Evolutionary conservation across 1,140 invertebrate species (phyloP).

Genomic region (Drosophila mauritiana): DNA sequence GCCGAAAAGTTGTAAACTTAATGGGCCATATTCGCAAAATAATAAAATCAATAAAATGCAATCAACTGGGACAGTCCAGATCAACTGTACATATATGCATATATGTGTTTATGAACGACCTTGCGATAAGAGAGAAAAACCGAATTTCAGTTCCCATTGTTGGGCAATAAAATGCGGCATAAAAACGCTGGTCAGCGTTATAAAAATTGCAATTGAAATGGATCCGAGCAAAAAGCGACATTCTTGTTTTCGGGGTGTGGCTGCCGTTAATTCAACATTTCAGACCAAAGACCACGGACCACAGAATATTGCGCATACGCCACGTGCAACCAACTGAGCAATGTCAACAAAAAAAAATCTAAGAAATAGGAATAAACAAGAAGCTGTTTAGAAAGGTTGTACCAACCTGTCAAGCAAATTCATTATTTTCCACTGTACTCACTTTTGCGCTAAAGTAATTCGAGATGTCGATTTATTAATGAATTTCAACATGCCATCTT

Average conservation of each 20-base stretch:
- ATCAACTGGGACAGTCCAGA: constrained; percentile 15
- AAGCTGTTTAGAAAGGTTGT: constrained; percentile 36
- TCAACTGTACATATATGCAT: not conserved
- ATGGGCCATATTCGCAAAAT: constrained; percentile 26
- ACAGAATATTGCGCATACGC: constrained; percentile 44
- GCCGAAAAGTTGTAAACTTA: constrained; percentile 13
- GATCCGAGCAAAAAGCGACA: constrained; percentile 24
- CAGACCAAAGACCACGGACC: constrained; percentile 11
- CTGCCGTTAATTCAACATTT: constrained; percentile 20
- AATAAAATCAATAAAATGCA: constrained; percentile 37
- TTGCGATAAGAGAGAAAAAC: constrained; percentile 17
- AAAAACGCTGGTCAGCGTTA: constrained; percentile 31
- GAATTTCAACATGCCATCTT: too few relatives aligned
- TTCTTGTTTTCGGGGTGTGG: constrained; percentile 47
- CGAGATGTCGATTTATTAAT: too few relatives aligned
- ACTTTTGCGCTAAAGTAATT: not conserved
- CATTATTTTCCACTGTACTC: constrained; percentile 8
- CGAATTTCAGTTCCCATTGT: constrained; percentile 24
- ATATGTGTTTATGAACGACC: constrained; percentile 28
- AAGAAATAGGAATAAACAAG: constrained; percentile 1
- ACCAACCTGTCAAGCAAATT: constrained; percentile 22
- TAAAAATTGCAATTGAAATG: constrained; percentile 53
- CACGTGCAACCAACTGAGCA: constrained; percentile 34
- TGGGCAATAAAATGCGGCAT: constrained; percentile 41
- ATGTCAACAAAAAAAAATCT: constrained; percentile 14